phyloP scores from a whole-genome alignment of 2,888 invertebrate genomes.

The Melinaea menophilus region DNA sequence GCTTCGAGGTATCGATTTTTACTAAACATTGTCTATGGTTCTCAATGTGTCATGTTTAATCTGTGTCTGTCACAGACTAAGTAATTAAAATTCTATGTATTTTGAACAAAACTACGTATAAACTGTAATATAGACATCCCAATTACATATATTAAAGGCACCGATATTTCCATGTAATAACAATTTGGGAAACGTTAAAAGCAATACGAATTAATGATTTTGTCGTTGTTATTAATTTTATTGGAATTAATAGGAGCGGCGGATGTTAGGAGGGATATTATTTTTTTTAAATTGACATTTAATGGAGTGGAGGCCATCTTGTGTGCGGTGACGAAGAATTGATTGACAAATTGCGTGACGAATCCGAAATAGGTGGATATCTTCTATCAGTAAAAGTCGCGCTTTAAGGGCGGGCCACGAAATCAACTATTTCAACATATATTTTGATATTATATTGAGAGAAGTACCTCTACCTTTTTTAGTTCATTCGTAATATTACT shows the following conservation, averaged over 20 bases:
- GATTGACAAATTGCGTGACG: constrained; percentile 78
- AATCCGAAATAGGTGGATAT: constrained; percentile 76
- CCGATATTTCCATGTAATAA: constrained; percentile 11
- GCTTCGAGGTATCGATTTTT: constrained; percentile 10
- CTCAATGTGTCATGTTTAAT: no score
- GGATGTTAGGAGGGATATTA: constrained; percentile 60
- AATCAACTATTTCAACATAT: constrained; percentile 9
- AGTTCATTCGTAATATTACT: no score
- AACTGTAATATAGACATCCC: no score
- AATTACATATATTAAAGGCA: no score
- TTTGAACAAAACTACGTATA: no score
- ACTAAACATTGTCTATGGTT: not conserved
- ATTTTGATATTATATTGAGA: no score
- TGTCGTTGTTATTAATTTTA: constrained; percentile 77
- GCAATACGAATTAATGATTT: constrained; percentile 74
- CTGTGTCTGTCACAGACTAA: no score
- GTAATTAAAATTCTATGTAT: no score
- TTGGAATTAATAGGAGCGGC: constrained; percentile 75
- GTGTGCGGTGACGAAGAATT: constrained; percentile 67
- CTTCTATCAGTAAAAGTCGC: constrained; percentile 66
- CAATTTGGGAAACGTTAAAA: constrained; percentile 45
- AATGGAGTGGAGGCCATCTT: constrained; percentile 66
- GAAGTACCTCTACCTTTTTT: no score
- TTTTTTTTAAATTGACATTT: constrained; percentile 70
- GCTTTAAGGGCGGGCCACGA: constrained; percentile 47